A percentile compares a stretch with the other conserved stretches of the same genome.
phyloP scores from a whole-genome alignment of 2,797 vertebrate species.

The Amblyraja radiata region DNA sequence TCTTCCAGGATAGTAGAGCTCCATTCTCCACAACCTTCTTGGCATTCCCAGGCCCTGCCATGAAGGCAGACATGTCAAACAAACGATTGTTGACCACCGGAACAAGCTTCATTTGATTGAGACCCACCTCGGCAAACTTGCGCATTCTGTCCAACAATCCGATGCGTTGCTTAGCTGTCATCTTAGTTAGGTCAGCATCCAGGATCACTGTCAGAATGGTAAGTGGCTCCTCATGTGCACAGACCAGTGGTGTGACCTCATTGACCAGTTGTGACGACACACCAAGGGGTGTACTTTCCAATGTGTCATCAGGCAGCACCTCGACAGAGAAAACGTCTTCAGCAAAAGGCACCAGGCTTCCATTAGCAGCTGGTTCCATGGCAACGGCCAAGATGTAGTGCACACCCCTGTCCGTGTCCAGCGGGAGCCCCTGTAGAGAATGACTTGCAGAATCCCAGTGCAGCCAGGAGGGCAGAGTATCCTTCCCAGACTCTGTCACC shows the following conservation, averaged over 20 bases:
- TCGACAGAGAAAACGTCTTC: constrained; percentile 83
- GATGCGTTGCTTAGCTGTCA: constrained; percentile 80
- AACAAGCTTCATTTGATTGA: constrained; percentile 83
- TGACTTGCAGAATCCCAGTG: constrained; percentile 71
- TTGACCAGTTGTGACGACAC: constrained; percentile 52
- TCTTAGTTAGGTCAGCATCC: constrained; percentile 92
- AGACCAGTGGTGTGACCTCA: constrained; percentile 60
- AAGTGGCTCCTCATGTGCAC: constrained; percentile 75
- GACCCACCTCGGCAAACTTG: constrained; percentile 78
- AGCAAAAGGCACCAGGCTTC: constrained; percentile 61
- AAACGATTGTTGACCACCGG: constrained; percentile 95
- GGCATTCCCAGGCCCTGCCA: constrained; percentile 95
- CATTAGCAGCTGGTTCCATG: constrained; percentile 61
- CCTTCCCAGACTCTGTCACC: constrained; percentile 80
- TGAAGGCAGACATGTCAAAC: constrained; percentile 97
- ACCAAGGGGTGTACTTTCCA: constrained; percentile 66
- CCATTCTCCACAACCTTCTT: constrained; percentile 97
- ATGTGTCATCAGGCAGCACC: constrained; percentile 84
- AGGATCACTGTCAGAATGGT: constrained; percentile 91
- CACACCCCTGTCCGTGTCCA: constrained; percentile 86
- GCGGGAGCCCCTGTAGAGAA: constrained; percentile 78
- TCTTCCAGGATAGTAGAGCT: constrained; percentile 88
- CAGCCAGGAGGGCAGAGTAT: constrained; percentile 79
- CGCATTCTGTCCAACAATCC: constrained; percentile 79
- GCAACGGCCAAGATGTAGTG: constrained; percentile 79